Evolutionary conservation across 2,888 invertebrate species (phyloP).

Genomic region (Trissonchulus sp.): DNA sequence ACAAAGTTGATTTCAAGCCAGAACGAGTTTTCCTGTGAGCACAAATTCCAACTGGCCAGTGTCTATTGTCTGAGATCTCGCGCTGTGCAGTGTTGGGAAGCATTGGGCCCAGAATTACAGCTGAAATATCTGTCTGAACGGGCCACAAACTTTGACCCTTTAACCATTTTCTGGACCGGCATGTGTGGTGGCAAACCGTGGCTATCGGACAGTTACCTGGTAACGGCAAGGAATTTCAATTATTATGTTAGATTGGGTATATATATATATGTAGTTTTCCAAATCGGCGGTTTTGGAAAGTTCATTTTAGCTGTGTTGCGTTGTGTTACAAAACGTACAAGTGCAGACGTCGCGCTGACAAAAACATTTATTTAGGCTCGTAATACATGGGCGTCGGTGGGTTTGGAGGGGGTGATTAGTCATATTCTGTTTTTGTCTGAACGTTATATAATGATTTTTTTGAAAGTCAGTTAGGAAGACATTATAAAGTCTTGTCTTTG

Average conservation of each 20-base stretch:
- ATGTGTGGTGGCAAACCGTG: constrained; percentile 13
- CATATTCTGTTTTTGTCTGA: no score
- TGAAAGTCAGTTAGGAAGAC: no score
- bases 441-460: no score
- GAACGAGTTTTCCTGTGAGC: no score
- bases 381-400: no score
- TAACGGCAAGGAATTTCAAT: not conserved
- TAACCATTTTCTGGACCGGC: constrained; percentile 8
- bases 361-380: no score
- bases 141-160: not conserved
- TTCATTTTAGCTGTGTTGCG: no score
- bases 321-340: no score
- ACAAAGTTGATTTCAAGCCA: no score
- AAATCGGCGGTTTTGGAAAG: not conserved
- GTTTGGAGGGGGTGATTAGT: no score
- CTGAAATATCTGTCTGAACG: constrained; percentile 4
- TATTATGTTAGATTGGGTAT: not conserved
- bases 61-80: not conserved
- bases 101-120: not conserved
- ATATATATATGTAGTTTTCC: not conserved
- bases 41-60: not conserved
- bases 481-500: no score
- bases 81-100: not conserved
- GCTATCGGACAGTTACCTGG: constrained; percentile 16
- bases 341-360: no score